Base-by-base conservation (phyloP, 2,888 invertebrate species). In the Drosophila tanythrix region DNA sequence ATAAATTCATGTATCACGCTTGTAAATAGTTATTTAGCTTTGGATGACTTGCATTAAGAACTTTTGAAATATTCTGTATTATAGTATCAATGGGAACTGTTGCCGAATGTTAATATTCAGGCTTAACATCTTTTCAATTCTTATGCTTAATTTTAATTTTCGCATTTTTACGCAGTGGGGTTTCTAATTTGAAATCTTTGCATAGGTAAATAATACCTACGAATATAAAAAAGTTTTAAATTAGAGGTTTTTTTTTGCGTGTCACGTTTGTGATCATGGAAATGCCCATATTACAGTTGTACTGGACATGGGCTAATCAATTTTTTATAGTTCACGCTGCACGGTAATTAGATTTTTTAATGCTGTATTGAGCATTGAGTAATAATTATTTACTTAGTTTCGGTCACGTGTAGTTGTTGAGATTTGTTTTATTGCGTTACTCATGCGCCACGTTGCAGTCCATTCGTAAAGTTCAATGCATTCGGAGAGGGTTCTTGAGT, bases 361-460 rank as follows among this genome's bases (percentile, higher is more conserved):
- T 58, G 51, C 35, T 48, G 55, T 25, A 29, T 72, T 63, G 50
- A 29, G 35, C 3, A 21, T 27, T 36, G 25, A 29, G 27, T 56
- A 56, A 56, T 40, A 33, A 33, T 35, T 35, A 63, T 63, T 48
- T 48, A 63, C 27, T 78, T 70, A 59, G 76, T 35, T 70, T 10
- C 52, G 69, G 79, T 79, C 79, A 79, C 79, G 79, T 79, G 79
- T 63, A 64, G 40, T 29, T 58, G 70, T 33, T 64, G 43, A 48
- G 51, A 38, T n/a, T 55, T 27, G 36, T 38, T 64, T 61, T 25
- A 61, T 78, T 73, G 70, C 68, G 51, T 83, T 87, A 87, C 82
- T 70, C 76, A 89, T 84, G 76, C 80, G 84, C 84, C 84, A 89
- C 88, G 89, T 89, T 84, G 89, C 62, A 78, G 38, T 52, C 52